phyloP scores from a whole-genome alignment of 2,113 vertebrate genomes.

The Pseudopodoces humilis region DNA sequence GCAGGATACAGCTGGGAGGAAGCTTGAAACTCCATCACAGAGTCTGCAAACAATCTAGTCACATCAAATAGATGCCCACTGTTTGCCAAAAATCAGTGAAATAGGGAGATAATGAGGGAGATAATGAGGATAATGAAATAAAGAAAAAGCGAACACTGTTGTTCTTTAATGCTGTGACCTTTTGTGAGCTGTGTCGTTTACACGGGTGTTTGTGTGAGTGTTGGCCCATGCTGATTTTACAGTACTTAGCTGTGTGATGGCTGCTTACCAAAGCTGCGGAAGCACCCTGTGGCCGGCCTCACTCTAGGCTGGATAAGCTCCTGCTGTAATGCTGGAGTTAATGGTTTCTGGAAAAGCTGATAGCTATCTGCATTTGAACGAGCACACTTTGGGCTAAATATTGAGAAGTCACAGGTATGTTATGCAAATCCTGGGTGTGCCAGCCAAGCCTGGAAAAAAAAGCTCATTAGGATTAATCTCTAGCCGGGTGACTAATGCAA shows the following conservation, averaged over 20 bases:
- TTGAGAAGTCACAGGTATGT: conserved; percentile 76
- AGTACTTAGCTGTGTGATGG: not conserved
- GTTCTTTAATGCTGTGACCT: not conserved
- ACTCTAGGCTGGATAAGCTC: conserved; percentile 53
- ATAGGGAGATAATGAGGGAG: conserved; percentile 18
- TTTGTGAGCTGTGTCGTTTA: conserved; percentile 17
- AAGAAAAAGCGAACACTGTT: not conserved
- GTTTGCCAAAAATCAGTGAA: conserved; percentile 57
- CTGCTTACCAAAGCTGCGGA: conserved; percentile 26
- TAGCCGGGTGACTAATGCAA: conserved; percentile 69
- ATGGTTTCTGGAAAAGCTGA: conserved; percentile 72
- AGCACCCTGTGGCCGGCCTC: conserved; percentile 37
- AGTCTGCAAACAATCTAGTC: conserved; percentile 34
- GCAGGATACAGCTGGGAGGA: conserved; percentile 45
- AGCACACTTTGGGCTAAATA: conserved; percentile 66
- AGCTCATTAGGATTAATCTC: conserved; percentile 74
- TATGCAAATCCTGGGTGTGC: conserved; percentile 74
- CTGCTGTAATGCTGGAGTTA: conserved; percentile 68
- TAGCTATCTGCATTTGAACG: conserved; percentile 62
- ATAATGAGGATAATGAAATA: conserved; percentile 7
- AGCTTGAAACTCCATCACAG: conserved; percentile 9
- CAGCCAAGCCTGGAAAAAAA: conserved; percentile 57
- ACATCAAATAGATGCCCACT: conserved; percentile 42
- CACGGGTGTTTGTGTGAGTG: not conserved
- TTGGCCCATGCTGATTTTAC: not conserved